Conservation (phyloP, 2,797 vertebrate genomes). For the Sphenopsis melanotis region DNA sequence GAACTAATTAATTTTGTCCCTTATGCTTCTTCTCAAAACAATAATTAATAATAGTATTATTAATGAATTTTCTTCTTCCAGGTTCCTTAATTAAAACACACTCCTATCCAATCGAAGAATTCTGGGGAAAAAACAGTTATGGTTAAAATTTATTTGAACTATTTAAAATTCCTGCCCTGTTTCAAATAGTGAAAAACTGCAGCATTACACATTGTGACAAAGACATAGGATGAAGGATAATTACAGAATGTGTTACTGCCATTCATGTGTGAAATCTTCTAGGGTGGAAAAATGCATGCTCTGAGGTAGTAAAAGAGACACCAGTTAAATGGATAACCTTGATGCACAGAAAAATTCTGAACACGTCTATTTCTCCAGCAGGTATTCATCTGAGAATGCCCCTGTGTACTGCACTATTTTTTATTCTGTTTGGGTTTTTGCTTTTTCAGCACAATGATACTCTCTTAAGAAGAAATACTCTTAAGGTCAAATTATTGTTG, state of each 20-base stretch:
- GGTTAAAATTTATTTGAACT: slow-evolving; percentile 48
- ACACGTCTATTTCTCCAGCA: slow-evolving; percentile 28
- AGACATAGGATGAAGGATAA: slow-evolving; percentile 62
- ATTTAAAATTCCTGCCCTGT: slow-evolving; percentile 47
- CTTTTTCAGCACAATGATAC: slow-evolving; percentile 26
- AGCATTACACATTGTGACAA: slow-evolving; percentile 20
- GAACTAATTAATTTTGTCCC: background rate
- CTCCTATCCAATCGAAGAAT: background rate
- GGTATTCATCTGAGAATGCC: slow-evolving; percentile 35
- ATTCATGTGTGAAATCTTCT: slow-evolving; percentile 66
- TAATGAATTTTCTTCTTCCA: background rate
- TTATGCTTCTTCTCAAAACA: background rate
- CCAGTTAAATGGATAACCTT: slow-evolving; percentile 54
- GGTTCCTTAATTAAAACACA: background rate
- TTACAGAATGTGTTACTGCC: slow-evolving; percentile 66
- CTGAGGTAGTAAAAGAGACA: slow-evolving; percentile 52
- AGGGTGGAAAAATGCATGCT: slow-evolving; percentile 57
- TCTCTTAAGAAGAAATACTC: background rate
- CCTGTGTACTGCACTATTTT: background rate
- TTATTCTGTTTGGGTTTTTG: slow-evolving; percentile 40
- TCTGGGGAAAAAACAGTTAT: background rate
- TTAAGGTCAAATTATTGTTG: background rate
- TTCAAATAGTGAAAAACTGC: slow-evolving; percentile 57
- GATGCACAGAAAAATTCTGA: slow-evolving; percentile 41
- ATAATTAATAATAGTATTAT: background rate